These are phyloP conservation scores for Sinhomidia bicolor DNA, from an alignment of 2,888 invertebrate genomes.

Conservation along the genomic window DNA sequence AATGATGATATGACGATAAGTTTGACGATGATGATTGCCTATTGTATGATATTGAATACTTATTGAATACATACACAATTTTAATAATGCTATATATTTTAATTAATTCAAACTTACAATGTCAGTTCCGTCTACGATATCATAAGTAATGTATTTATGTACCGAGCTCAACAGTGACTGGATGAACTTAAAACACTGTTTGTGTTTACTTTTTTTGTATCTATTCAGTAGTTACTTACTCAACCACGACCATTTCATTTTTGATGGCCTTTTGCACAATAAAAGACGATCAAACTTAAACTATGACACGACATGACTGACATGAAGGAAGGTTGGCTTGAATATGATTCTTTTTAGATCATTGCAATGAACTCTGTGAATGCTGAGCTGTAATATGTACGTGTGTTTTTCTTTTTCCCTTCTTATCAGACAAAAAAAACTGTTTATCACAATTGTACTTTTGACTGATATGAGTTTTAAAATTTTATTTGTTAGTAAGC, in stretches of 20 bases:
- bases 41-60: too few species aligned
- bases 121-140: slow-evolving; percentile 23
- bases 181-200: not conserved
- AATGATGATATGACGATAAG: not conserved
- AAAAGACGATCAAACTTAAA: not conserved
- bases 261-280: slow-evolving; percentile 30
- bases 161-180: not conserved
- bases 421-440: slow-evolving; percentile 31
- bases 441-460: slow-evolving; percentile 35
- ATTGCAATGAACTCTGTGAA: slow-evolving; percentile 17
- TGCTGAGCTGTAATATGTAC: not conserved
- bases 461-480: slow-evolving; percentile 40
- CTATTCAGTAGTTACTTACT: not conserved
- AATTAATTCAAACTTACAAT: slow-evolving; percentile 33
- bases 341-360: slow-evolving; percentile 15
- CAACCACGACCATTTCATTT: slow-evolving; percentile 19
- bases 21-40: not conserved
- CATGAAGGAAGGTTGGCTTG: slow-evolving; percentile 1
- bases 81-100: too few species aligned
- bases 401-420: not conserved
- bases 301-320: slow-evolving; percentile 28
- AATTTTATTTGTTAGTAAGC: not conserved
- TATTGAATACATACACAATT: too few species aligned
- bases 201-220: not conserved
- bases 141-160: not conserved